These are phyloP conservation scores for Drosophila ezoana DNA, from an alignment of 2,888 invertebrate genomes.

Conservation along the genomic window DNA sequence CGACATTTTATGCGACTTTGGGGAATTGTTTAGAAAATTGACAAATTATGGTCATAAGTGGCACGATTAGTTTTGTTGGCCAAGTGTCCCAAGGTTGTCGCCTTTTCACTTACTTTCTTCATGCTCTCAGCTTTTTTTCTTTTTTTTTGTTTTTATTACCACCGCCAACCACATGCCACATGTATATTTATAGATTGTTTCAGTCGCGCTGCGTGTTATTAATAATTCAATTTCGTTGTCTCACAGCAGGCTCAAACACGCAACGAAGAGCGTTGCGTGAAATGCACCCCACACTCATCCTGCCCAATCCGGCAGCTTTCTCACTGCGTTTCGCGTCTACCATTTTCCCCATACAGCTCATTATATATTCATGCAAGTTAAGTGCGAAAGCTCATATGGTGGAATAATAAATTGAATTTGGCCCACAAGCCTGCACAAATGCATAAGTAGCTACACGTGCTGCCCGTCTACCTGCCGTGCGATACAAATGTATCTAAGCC, in stretches of 20 bases:
- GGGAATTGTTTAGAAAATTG: slow-evolving; percentile 79
- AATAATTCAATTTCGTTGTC: slow-evolving; percentile 70
- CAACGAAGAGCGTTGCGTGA: slow-evolving; percentile 39
- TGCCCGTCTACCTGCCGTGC: slow-evolving; percentile 4
- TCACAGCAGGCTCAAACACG: slow-evolving; percentile 61
- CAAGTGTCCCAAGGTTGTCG: slow-evolving; percentile 62
- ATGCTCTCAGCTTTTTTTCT: background rate
- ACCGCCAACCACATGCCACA: slow-evolving; percentile 1
- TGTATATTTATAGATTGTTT: slow-evolving; percentile 44
- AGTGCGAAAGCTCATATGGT: slow-evolving; percentile 77
- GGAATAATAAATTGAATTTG: slow-evolving; percentile 75
- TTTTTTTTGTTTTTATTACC: background rate
- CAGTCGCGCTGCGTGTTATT: slow-evolving; percentile 66
- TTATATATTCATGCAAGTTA: slow-evolving; percentile 77
- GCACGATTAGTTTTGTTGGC: slow-evolving; percentile 67
- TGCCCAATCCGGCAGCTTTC: background rate
- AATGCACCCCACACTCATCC: slow-evolving; percentile 9
- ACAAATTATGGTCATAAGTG: slow-evolving; percentile 77
- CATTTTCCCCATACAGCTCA: slow-evolving; percentile 43
- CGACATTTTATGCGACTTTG: slow-evolving; percentile 65
- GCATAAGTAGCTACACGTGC: slow-evolving; percentile 63
- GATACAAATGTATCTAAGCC: slow-evolving; percentile 53
- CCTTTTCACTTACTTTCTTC: slow-evolving; percentile 42
- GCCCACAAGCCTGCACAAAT: slow-evolving; percentile 56
- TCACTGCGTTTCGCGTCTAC: background rate